Percentiles rank a stretch among this genome's conserved stretches.
phyloP scores from a whole-genome alignment of 2,797 vertebrate genomes.

The Gallirallus australis region DNA sequence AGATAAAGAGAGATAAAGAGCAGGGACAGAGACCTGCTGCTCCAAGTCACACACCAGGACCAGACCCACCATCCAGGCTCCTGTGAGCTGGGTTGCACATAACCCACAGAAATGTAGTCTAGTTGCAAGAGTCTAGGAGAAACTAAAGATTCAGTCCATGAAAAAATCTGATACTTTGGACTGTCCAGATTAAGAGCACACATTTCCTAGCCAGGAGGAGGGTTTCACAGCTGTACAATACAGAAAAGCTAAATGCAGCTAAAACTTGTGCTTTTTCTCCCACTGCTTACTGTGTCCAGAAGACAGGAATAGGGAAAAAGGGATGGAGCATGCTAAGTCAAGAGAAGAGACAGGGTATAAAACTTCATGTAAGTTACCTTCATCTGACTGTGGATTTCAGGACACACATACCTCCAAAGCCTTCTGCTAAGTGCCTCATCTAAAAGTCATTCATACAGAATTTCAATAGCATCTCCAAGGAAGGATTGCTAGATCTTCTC shows the following conservation, averaged over 20 bases:
- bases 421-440: background rate
- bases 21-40: background rate
- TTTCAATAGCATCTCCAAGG: background rate
- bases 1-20: background rate
- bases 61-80: background rate
- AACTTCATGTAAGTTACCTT: background rate
- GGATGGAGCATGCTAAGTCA: background rate
- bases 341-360: background rate
- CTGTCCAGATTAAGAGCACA: background rate
- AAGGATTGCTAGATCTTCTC: background rate
- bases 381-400: background rate
- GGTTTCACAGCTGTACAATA: background rate
- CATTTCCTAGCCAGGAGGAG: background rate
- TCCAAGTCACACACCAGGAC: background rate
- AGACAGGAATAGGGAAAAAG: background rate
- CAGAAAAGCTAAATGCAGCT: background rate
- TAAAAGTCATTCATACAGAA: background rate
- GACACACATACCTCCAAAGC: accelerated
- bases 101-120: background rate
- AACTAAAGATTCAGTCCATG: background rate
- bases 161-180: background rate
- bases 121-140: background rate
- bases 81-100: background rate
- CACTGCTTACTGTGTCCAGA: background rate
- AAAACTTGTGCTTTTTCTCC: background rate